A percentile compares a stretch with the other conserved stretches of the same genome.
These are phyloP conservation scores for Acronicta aceris DNA, from an alignment of 2,888 invertebrate genomes.

Conservation along the genomic window DNA sequence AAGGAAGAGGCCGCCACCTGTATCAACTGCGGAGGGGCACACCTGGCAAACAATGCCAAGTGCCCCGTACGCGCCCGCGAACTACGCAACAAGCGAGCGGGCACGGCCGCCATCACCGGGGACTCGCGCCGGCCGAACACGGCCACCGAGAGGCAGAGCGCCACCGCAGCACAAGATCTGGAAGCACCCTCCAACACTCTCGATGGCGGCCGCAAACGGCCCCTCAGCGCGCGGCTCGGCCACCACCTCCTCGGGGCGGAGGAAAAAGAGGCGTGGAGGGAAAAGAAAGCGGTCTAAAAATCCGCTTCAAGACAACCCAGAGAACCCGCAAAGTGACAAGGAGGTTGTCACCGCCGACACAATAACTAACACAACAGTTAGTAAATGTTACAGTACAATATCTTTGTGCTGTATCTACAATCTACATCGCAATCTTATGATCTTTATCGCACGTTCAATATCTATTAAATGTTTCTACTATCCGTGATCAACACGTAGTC, in stretches of 20 bases:
- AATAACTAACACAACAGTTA: too few relatives aligned
- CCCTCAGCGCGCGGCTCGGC: neutral
- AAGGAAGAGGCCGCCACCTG: conserved; percentile 23
- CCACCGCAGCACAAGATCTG: too few relatives aligned
- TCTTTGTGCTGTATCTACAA: too few relatives aligned
- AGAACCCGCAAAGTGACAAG: neutral
- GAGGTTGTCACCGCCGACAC: too few relatives aligned
- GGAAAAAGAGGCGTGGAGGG: too few relatives aligned
- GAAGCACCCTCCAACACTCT: neutral
- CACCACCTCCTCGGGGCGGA: neutral
- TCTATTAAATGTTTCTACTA: too few relatives aligned
- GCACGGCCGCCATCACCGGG: conserved; percentile 8
- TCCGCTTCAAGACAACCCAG: too few relatives aligned
- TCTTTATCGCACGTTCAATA: too few relatives aligned
- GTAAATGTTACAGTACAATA: too few relatives aligned
- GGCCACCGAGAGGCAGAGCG: neutral
- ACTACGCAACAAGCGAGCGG: conserved; percentile 14
- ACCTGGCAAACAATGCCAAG: conserved; percentile 24
- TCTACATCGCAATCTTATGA: too few relatives aligned
- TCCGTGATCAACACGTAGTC: too few relatives aligned
- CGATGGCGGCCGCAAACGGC: conserved; percentile 1
- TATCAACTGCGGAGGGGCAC: conserved; percentile 30
- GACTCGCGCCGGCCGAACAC: neutral
- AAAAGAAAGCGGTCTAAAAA: neutral
- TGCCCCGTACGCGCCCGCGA: conserved; percentile 10